Evolutionary conservation across 2,113 vertebrate genomes (phyloP).

Genomic region (human): GRCh38 chr12:120051501-120052000

Average conservation of each 20-base stretch:
- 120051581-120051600: not conserved
- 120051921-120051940: not conserved
- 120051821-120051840: not conserved
- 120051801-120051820: not conserved
- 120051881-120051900: not conserved
- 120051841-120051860: not conserved
- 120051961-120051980: no score
- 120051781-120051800: not conserved
- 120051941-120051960: not conserved
- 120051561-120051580: not conserved
- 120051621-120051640: not conserved
- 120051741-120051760: not conserved
- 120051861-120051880: not conserved
- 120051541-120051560: not conserved
- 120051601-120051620: not conserved
- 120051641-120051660: not conserved
- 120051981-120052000: no score
- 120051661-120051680: not conserved
- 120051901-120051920: not conserved
- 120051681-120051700: not conserved
- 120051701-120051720: not conserved
- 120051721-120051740: not conserved
- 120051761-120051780: not conserved
- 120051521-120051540: conserved; percentile 3
- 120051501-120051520: not conserved